phyloP scores from a whole-genome alignment of 92 coral and sea anemone genomes.

The Parazoanthus darwini region DNA sequence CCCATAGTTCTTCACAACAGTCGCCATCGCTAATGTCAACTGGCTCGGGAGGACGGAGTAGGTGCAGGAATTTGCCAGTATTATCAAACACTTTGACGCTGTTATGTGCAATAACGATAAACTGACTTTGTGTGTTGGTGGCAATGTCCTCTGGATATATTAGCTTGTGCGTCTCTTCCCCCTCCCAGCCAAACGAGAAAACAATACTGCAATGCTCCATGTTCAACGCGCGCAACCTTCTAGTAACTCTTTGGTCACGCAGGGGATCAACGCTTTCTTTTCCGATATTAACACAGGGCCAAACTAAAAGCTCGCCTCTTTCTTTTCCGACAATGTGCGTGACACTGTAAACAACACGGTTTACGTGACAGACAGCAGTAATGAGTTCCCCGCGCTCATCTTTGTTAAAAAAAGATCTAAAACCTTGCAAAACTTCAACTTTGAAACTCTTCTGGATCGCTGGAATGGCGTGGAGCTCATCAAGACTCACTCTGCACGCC shows the following conservation, averaged over 20 bases:
- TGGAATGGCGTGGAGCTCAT: conserved; percentile 48
- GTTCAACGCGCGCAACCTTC: neutral
- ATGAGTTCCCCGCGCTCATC: conserved; percentile 41
- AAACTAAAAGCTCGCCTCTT: neutral
- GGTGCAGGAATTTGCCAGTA: conserved; percentile 2
- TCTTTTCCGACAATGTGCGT: conserved; percentile 1
- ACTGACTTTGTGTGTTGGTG: too few relatives aligned
- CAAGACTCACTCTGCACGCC: conserved; percentile 45
- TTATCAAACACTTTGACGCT: conserved; percentile 8
- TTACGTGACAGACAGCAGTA: conserved; percentile 36
- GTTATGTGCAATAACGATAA: neutral
- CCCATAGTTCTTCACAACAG: neutral
- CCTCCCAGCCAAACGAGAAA: conserved; percentile 19
- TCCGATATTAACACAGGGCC: conserved; percentile 23
- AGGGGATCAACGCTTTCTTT: conserved; percentile 14
- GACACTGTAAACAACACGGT: conserved; percentile 35
- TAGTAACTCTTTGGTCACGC: conserved; percentile 19
- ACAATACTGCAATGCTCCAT: neutral
- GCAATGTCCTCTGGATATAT: neutral
- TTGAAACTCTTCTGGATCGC: conserved; percentile 29
- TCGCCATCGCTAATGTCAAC: neutral
- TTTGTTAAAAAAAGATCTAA: conserved; percentile 26
- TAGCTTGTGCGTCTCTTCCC: neutral
- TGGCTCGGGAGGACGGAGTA: neutral
- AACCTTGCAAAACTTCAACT: neutral